Base-by-base conservation (phyloP, 2,797 vertebrate genomes). In the Micrastur ruficollis region DNA sequence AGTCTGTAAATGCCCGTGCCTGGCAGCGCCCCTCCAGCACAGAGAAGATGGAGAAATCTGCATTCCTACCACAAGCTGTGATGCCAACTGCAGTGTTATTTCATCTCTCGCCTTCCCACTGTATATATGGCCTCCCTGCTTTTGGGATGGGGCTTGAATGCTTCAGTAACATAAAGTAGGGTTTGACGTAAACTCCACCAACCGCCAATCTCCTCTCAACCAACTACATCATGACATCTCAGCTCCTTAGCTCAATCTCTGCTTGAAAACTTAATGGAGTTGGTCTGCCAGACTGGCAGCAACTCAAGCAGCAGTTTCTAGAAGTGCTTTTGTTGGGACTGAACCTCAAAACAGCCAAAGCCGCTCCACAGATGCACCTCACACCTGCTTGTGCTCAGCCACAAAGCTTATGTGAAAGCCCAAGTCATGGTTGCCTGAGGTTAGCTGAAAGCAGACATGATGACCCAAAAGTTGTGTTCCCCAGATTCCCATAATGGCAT, bases 401-500 rank as follows among this genome's bases (percentile, higher is more conserved):
- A 56, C 55, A 84, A 62, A 56, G 19, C 36, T 22, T 14, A 29
- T 2, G 38, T 34, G 63, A 84, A 76, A 67, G 36, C 34, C 26
- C 53, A 59, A 56, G 27, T 19, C 42, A 4, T 5, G 49, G 11
- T 23, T 56, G 26, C 49, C 61, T 34, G 49, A 81, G 38, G 46
- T 4, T 46, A 72, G 25, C 23, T 46, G 59, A 47, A 14, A 29
- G 42, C 9, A n/a, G 61, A 22, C 1, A 3, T 0, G 5, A 32
- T 93, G 79, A 65, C 63, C 27, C 11, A 11, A 27, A 50, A 38
- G 32, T 6, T 66, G 31, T 70, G 27, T 5, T 86, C n/a, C 15
- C 32, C 58, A 8, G 4, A 1, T 25, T 55, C 29, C 36, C 55
- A 63, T 20, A 32, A 29, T 0, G 23, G 34, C 50, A 58, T 14